Evolutionary conservation across 2,797 vertebrate species (phyloP), one percentile per base, ranked within the genome.

Genomic region (Tapera naevia): DNA sequence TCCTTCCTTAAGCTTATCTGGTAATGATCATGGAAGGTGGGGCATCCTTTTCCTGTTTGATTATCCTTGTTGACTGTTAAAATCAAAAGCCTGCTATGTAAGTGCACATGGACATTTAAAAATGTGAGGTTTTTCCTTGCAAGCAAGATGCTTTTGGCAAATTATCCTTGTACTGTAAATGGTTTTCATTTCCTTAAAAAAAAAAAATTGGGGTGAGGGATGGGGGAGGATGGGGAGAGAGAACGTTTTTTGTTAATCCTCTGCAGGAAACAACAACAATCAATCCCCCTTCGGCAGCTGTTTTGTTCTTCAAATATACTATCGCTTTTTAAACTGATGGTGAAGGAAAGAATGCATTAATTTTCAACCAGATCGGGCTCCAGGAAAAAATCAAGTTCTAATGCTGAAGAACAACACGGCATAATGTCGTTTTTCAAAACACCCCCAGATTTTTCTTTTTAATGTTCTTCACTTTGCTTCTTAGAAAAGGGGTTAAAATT

Each of bases 401-500:
- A 91, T 80, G 80, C 94, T 51, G 94, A 96, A 95, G 94, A 97
- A 97, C 95, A 96, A 96, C 95, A 89, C 30, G 80, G 96, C 92
- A 95, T 93, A 93, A 96, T 74, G 95, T 86, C 97, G 95, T 97
- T 98, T 97, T 97, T 96, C 95, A 91, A 97, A 97, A 96, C 91
- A 96, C 86, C 85, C 88, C 91, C 93, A 89, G 94, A 91, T 97
- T 96, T 88, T 76, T 93, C 94, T 96, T 96, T 96, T 96, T 96
- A 97, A 97, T 96, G 94, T 95, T 91, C 94, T 94, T 97, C 96
- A 93, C 93, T 97, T 96, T 96, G 94, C 96, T 98, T 97, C 97
- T 97, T 96, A 96, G 97, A 97, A 98, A 98, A 98, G 97, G 98
- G 98, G 98, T 98, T 98, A 98, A 98, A 98, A 98, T 98, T 98